These are phyloP conservation scores for Papilio xuthus DNA, from an alignment of 1,140 invertebrate genomes.

Conservation along the genomic window DNA sequence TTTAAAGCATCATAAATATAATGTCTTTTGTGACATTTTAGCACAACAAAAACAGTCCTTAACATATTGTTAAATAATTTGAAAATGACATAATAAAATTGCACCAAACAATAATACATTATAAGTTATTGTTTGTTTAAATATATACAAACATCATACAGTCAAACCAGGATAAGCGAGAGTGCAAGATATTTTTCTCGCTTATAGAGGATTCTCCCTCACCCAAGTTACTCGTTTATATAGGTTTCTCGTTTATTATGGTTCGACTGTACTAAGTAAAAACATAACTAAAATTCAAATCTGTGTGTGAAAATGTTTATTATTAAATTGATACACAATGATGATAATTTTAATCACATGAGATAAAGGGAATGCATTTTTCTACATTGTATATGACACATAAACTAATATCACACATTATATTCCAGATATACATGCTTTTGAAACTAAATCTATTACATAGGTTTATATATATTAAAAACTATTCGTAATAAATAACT, in stretches of 20 bases:
- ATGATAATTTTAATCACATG: not conserved
- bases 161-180: not conserved
- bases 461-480: conserved; percentile 3
- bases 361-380: not conserved
- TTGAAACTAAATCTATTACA: conserved; percentile 13
- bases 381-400: conserved; percentile 3
- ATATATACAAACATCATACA: not conserved
- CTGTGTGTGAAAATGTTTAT: not conserved
- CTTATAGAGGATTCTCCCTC: too few species aligned
- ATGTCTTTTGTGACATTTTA: conserved; percentile 18
- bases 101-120: conserved; percentile 4
- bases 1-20: conserved; percentile 20
- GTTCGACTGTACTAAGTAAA: too few species aligned
- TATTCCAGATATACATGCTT: conserved; percentile 26
- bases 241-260: too few species aligned
- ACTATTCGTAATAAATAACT: conserved; percentile 18
- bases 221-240: too few species aligned
- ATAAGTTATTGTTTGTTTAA: not conserved
- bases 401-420: conserved; percentile 31
- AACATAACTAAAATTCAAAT: too few species aligned
- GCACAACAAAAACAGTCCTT: not conserved
- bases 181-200: conserved; percentile 4
- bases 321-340: too few species aligned
- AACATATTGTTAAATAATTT: conserved; percentile 2
- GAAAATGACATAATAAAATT: not conserved